These are phyloP conservation scores for Rhynchopsitta pachyrhyncha DNA, from an alignment of 2,113 vertebrate genomes.

Conservation along the genomic window DNA sequence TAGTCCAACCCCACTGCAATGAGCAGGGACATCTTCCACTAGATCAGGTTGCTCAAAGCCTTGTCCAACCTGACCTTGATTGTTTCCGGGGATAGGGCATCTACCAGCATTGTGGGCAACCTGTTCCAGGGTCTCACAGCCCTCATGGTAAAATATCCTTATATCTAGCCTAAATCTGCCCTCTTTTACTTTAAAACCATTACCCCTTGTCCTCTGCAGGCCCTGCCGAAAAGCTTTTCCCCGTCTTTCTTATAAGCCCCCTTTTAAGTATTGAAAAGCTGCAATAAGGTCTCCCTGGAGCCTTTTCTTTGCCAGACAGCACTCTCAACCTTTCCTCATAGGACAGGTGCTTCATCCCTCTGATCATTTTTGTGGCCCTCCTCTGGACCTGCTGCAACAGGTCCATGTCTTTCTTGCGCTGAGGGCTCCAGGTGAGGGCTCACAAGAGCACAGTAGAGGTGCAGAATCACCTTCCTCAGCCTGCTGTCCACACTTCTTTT, in stretches of 20 bases:
- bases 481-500: not conserved
- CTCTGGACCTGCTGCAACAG: not conserved
- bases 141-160: not conserved
- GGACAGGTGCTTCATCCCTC: not conserved
- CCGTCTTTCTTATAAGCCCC: not conserved
- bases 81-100: not conserved
- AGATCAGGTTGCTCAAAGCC: not conserved
- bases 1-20: not conserved
- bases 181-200: not conserved
- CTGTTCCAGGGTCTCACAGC: not conserved
- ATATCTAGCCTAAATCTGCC: not conserved
- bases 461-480: not conserved
- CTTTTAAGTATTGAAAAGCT: not conserved
- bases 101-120: not conserved
- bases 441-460: not conserved
- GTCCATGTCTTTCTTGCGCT: not conserved
- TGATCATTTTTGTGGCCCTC: fast-evolving
- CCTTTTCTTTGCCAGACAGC: not conserved
- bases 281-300: not conserved
- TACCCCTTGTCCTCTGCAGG: not conserved
- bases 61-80: not conserved
- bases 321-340: not conserved
- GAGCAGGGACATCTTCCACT: not conserved
- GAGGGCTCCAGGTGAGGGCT: fast-evolving
- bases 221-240: not conserved